Evolutionary conservation across 2,797 vertebrate genomes (phyloP).

Genomic region (Siniperca scherzeri): DNA sequence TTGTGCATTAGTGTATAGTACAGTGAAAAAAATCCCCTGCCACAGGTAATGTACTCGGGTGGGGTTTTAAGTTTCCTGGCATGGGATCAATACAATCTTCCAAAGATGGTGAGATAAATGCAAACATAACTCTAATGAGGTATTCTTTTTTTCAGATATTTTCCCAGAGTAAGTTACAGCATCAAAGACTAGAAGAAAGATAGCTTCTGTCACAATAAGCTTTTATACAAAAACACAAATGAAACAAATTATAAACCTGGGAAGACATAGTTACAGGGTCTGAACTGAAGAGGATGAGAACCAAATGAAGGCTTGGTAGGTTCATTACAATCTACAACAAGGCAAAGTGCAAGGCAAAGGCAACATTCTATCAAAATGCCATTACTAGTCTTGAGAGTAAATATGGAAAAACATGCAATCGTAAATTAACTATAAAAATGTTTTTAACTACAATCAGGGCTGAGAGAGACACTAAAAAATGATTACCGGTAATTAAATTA

Average conservation of each 20-base stretch:
- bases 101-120: slow-evolving; percentile 43
- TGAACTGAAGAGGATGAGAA: background rate
- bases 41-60: slow-evolving; percentile 36
- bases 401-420: background rate
- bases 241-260: background rate
- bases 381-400: background rate
- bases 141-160: slow-evolving; percentile 21
- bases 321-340: background rate
- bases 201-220: slow-evolving; percentile 12
- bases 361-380: background rate
- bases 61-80: slow-evolving; percentile 39
- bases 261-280: background rate
- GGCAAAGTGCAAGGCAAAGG: background rate
- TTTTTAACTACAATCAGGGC: background rate
- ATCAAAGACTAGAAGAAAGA: slow-evolving; percentile 23
- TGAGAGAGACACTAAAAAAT: background rate
- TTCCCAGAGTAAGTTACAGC: slow-evolving; percentile 10
- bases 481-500: background rate
- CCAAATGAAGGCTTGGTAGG: background rate
- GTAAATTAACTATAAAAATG: background rate
- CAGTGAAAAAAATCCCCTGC: slow-evolving; percentile 12
- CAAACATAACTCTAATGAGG: slow-evolving; percentile 33
- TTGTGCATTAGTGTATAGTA: slow-evolving; percentile 10
- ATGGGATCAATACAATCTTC: slow-evolving; percentile 22
- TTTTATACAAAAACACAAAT: slow-evolving; percentile 28